Conservation (phyloP, 2,888 invertebrate genomes). For the Conops quadrifasciatus region DNA sequence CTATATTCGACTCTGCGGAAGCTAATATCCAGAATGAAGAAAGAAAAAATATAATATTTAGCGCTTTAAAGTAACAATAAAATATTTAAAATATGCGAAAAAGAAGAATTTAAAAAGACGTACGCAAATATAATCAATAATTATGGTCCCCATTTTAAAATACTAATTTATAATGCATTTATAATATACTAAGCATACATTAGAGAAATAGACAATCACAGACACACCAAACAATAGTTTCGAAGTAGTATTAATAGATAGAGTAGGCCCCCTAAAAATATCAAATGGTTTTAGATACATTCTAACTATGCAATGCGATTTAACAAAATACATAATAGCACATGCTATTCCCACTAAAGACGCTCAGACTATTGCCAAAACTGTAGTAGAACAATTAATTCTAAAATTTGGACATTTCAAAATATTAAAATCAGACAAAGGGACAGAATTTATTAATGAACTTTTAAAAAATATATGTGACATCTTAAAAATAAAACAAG, state of each 20-base stretch:
- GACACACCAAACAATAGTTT: conserved; percentile 37
- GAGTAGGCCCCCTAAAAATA: conserved; percentile 12
- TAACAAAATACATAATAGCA: not conserved
- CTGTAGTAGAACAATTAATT: conserved; percentile 2
- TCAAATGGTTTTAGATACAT: conserved; percentile 2
- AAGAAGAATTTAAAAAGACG: not conserved
- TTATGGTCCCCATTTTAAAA: not conserved
- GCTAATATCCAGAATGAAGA: not conserved
- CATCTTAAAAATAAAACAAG: too few relatives aligned
- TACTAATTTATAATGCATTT: conserved; percentile 7
- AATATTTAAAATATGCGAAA: not conserved
- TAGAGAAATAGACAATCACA: conserved; percentile 35
- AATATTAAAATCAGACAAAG: not conserved
- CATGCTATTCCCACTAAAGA: not conserved
- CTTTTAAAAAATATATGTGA: too few relatives aligned
- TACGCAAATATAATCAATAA: not conserved
- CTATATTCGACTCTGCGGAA: not conserved
- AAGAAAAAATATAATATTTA: not conserved
- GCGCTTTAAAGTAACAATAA: not conserved
- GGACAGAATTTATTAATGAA: too few relatives aligned
- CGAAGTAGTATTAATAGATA: conserved; percentile 34
- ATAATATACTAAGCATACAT: conserved; percentile 30
- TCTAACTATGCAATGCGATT: conserved; percentile 1
- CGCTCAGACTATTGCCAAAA: not conserved
- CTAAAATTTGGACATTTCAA: conserved; percentile 3